Conservation (phyloP, 1,140 invertebrate species). For the Frieseomelitta varia region DNA sequence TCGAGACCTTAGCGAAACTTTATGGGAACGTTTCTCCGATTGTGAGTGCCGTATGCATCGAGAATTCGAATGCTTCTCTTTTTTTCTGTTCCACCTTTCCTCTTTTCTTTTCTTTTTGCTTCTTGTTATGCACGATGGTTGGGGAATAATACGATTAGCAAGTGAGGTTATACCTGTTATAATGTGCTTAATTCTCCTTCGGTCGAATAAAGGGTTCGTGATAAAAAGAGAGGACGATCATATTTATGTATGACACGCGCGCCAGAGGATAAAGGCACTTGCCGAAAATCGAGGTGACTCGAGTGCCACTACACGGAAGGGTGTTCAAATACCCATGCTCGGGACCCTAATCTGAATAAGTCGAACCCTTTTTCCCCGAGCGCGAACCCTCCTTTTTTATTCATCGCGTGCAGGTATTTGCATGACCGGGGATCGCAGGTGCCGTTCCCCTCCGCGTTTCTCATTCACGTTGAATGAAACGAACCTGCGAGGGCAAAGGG, state of each 20-base stretch:
- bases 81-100: neutral
- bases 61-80: no score
- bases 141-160: neutral
- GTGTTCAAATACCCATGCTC: conserved; percentile 63
- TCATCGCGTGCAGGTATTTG: conserved; percentile 75
- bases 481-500: conserved; percentile 36
- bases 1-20: neutral
- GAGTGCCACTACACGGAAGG: conserved; percentile 65
- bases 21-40: neutral
- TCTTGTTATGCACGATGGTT: neutral
- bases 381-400: conserved; percentile 74
- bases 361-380: conserved; percentile 65
- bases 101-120: neutral
- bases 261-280: conserved; percentile 67
- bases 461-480: conserved; percentile 63
- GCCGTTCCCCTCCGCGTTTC: conserved; percentile 32
- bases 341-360: conserved; percentile 80
- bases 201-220: conserved; percentile 2
- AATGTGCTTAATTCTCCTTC: neutral
- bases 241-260: conserved; percentile 48
- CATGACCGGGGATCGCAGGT: conserved; percentile 71
- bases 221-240: neutral
- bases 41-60: neutral
- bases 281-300: conserved; percentile 65
- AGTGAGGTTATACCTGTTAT: neutral